Conservation (phyloP, 2,797 vertebrate species). For the Pangasius mekongensis region DNA sequence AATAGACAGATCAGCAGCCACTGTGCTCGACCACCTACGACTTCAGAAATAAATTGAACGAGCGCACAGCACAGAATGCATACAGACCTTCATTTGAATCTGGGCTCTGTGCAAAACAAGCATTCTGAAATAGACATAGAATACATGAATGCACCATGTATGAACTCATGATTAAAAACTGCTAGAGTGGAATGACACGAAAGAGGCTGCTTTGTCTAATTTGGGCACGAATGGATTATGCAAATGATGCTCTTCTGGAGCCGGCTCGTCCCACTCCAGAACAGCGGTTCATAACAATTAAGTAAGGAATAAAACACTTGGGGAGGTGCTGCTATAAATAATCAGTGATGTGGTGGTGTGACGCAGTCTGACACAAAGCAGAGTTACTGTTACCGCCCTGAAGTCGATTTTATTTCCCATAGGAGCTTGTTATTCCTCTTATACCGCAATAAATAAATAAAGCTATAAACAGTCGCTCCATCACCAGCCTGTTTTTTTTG, state of each 20-base stretch:
- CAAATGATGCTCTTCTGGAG: conserved; percentile 11
- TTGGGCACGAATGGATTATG: conserved; percentile 19
- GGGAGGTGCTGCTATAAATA: not conserved
- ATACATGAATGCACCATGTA: not conserved
- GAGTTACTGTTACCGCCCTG: not conserved
- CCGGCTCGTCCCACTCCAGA: not conserved
- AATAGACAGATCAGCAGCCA: conserved; percentile 11
- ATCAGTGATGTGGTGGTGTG: not conserved
- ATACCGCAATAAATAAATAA: not conserved
- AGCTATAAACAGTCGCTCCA: not conserved
- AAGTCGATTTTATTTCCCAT: not conserved
- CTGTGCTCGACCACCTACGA: not conserved
- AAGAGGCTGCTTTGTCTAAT: conserved; percentile 10
- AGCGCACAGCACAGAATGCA: not conserved
- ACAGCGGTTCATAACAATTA: not conserved
- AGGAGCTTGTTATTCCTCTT: not conserved
- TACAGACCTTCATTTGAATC: conserved; percentile 30
- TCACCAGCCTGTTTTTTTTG: not conserved
- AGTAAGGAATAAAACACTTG: not conserved
- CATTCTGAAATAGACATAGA: conserved; percentile 29
- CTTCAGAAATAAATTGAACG: not conserved
- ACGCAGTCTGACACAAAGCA: not conserved
- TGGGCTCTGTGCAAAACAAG: conserved; percentile 32
- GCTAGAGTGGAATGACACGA: not conserved
- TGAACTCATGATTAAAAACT: not conserved